Conservation (phyloP, 2,113 vertebrate species). For the Pantherophis guttatus region DNA sequence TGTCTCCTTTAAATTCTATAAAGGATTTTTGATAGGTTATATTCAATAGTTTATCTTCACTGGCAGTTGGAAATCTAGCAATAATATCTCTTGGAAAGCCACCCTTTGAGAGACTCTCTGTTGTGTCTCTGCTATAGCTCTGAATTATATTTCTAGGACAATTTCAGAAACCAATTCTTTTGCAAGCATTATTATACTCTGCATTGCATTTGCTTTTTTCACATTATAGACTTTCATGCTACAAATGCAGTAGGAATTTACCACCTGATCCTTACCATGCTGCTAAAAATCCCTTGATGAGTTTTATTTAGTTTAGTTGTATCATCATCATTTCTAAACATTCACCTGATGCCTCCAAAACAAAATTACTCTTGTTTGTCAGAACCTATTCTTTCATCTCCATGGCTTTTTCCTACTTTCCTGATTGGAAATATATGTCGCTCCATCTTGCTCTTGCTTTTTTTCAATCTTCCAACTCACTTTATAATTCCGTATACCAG, state of each 20-base stretch:
- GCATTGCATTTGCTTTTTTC: not conserved
- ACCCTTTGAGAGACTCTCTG: not conserved
- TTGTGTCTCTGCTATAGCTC: not conserved
- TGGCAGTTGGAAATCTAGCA: not conserved
- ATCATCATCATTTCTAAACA: not conserved
- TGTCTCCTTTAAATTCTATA: not conserved
- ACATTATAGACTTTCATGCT: not conserved
- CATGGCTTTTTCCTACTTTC: not conserved
- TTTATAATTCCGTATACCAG: not conserved
- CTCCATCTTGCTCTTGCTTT: not conserved
- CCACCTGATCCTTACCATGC: not conserved
- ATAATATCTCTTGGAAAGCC: not conserved
- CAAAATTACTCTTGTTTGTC: not conserved
- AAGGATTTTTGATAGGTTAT: not conserved
- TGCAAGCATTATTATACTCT: not conserved
- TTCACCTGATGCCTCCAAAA: not conserved
- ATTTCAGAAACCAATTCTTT: not conserved
- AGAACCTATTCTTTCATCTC: not conserved
- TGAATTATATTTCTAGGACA: not conserved
- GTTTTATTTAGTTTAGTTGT: not conserved
- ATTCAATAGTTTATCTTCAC: not conserved
- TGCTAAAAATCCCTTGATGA: not conserved
- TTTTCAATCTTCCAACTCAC: not conserved
- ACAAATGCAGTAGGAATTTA: not conserved
- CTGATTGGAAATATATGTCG: not conserved